These are phyloP conservation scores for Crotalus tigris DNA, from an alignment of 2,113 vertebrate species.

Conservation along the genomic window DNA sequence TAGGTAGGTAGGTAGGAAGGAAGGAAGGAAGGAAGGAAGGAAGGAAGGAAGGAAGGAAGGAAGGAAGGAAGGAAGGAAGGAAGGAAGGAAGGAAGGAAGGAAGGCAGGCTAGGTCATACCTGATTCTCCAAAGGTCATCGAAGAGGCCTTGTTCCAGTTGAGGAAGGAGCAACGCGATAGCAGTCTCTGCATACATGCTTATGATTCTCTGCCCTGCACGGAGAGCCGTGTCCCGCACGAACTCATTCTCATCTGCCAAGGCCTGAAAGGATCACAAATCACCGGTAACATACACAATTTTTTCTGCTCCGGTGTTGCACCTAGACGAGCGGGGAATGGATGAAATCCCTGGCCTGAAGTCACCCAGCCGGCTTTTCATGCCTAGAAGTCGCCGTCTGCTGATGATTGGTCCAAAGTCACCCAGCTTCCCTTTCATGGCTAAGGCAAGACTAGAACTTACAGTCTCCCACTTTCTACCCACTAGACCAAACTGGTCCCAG, in stretches of 20 bases:
- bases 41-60: no score
- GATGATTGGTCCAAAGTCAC: no score
- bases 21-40: no score
- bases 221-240: constrained; percentile 93
- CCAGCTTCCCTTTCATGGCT: no score
- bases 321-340: rapidly evolving
- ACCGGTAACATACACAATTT: background rate
- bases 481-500: no score
- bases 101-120: constrained; percentile 64
- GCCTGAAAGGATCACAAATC: constrained; percentile 70
- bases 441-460: no score
- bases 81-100: no score
- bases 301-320: no score
- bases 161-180: constrained; percentile 90
- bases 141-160: constrained; percentile 98
- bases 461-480: no score
- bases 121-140: constrained; percentile 96
- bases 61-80: no score
- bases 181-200: constrained; percentile 95
- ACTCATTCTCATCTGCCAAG: constrained; percentile 96
- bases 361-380: rapidly evolving
- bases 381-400: no score
- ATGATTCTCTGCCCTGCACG: constrained; percentile 93
- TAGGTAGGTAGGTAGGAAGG: no score
- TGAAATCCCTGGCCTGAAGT: background rate